These are phyloP conservation scores for Temnothorax unifasciatus DNA, from an alignment of 2,888 invertebrate genomes.

Conservation along the genomic window DNA sequence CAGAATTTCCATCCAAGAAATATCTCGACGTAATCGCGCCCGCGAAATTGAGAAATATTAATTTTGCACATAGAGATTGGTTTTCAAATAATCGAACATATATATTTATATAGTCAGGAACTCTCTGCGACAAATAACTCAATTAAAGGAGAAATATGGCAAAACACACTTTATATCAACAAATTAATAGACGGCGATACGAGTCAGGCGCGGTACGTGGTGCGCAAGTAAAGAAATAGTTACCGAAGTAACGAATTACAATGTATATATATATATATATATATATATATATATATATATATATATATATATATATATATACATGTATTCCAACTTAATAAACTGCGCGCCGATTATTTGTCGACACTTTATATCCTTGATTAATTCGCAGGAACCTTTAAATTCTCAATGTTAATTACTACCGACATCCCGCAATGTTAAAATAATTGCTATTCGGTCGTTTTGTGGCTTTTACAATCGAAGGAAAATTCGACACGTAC, in stretches of 20 bases:
- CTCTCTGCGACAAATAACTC: neutral
- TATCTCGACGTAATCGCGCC: neutral
- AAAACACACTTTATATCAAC: neutral
- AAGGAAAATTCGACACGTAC: neutral
- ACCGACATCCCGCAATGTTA: neutral
- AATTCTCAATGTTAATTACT: constrained; percentile 14
- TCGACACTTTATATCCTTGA: neutral
- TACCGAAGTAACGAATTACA: no score
- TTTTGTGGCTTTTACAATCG: neutral
- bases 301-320: no score
- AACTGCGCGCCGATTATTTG: no score
- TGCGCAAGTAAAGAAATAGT: no score
- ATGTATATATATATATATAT: no score
- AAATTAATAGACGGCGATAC: no score
- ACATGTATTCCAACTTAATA: no score
- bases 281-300: no score
- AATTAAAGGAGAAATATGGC: neutral
- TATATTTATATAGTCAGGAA: neutral
- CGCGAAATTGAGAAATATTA: constrained; percentile 3
- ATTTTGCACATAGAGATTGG: neutral
- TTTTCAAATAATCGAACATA: neutral
- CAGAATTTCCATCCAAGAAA: constrained; percentile 37
- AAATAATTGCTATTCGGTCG: neutral
- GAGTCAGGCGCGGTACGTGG: no score
- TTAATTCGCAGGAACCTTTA: neutral